These are phyloP conservation scores for Nibea albiflora DNA, from an alignment of 2,113 vertebrate species.

Conservation along the genomic window DNA sequence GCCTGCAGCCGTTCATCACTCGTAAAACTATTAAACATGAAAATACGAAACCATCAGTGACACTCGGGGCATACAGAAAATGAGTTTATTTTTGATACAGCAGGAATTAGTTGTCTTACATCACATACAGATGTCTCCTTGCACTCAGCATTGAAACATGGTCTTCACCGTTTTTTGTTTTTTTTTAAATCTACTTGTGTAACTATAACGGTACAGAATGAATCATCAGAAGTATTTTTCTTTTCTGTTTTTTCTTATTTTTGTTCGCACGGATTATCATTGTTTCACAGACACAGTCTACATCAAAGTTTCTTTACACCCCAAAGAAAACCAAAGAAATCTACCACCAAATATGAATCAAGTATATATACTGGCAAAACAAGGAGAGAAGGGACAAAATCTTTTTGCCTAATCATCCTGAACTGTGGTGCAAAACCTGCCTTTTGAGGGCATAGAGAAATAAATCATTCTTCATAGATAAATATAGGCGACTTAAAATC, in stretches of 20 bases:
- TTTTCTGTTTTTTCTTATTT: not conserved
- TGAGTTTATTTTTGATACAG: constrained; percentile 78
- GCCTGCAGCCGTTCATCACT: not conserved
- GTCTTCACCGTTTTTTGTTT: constrained; percentile 40
- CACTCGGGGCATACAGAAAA: constrained; percentile 72
- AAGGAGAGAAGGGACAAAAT: constrained; percentile 17
- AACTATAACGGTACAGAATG: constrained; percentile 72
- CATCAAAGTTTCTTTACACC: constrained; percentile 64
- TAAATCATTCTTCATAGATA: constrained; percentile 48
- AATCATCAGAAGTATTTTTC: constrained; percentile 39
- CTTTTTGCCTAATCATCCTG: constrained; percentile 30
- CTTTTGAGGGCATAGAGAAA: constrained; percentile 46
- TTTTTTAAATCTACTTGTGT: constrained; percentile 60
- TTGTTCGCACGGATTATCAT: constrained; percentile 50
- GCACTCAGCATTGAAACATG: constrained; percentile 59
- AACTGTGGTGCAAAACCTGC: constrained; percentile 51
- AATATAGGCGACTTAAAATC: constrained; percentile 42
- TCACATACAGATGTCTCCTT: constrained; percentile 65
- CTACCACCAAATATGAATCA: constrained; percentile 66
- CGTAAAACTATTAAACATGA: too few species aligned
- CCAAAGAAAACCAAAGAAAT: constrained; percentile 54
- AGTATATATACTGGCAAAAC: constrained; percentile 50
- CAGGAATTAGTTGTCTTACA: constrained; percentile 64
- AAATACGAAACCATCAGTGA: not conserved
- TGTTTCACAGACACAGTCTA: constrained; percentile 77